Base-by-base conservation (phyloP, 2,113 vertebrate genomes). In the Brachypteracias leptosomus region DNA sequence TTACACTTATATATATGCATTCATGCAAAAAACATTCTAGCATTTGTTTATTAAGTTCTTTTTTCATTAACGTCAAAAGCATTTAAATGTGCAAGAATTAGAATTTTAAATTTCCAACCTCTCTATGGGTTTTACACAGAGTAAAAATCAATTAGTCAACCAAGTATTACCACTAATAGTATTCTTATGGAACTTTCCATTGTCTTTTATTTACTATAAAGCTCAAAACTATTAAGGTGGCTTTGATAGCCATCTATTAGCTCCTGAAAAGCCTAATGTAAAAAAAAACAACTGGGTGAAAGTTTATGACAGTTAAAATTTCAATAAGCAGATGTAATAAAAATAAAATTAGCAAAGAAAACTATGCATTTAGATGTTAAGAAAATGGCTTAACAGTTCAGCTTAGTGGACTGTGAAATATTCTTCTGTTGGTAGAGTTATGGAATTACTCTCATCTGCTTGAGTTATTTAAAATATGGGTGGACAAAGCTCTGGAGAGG, bases 91-190 rank as follows among this genome's bases (percentile, higher is more conserved):
- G 44, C 61, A 79, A 94, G 76, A 81, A 77, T 46, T 62, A 93
- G 29, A 96, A 88, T 92, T 88, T 90, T 74, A 93, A 84, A 76
- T 94, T 84, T 78, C 40, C 74, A 81, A 8, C 21, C 38, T 92
- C 42, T 94, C 68, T 90, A 49, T 90, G 74, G 21, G 42, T 86
- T 81, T 93, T 90, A 92, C 36, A 66, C 14, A 81, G 46, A 58
- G n/a, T 31, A 95, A 82, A 96, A 95, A 92, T 73, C 87, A 97
- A 91, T 90, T 76, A 36, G 35, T 75, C 25, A 44, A 91, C 15
- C 44, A 84, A 84, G 31, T 52, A 89, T 74, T 91, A 94, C 15
- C n/a, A 95, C 19, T 83, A 88, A 88, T 19, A 62, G 54, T 75
- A 24, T 86, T 86, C 38, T 61, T 89, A 67, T 24, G 58, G 54